phyloP scores from a whole-genome alignment of 2,113 vertebrate species.

The Crotalus viridis region DNA sequence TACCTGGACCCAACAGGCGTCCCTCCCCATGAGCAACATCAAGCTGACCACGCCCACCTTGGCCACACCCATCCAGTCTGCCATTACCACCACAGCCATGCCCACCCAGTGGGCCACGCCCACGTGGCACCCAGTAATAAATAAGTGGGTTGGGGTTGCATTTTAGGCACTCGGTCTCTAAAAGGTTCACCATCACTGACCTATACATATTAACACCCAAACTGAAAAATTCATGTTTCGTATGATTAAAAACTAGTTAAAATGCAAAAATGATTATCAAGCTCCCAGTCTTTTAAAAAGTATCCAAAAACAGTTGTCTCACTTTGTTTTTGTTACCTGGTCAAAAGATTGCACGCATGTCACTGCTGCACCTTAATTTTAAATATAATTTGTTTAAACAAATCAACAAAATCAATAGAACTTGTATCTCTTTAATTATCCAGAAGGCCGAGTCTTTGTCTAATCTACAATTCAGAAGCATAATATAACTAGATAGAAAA shows the following conservation, averaged over 20 bases:
- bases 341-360: neutral
- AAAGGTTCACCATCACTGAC: neutral
- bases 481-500: neutral
- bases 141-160: too few species aligned
- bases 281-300: neutral
- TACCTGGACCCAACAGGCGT: too few species aligned
- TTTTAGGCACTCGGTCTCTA: too few species aligned
- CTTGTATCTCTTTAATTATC: neutral
- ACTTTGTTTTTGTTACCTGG: neutral
- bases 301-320: neutral
- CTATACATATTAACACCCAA: neutral
- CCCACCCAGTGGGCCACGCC: too few species aligned
- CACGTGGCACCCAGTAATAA: too few species aligned
- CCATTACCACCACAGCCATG: too few species aligned
- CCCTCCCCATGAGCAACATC: too few species aligned
- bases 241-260: neutral
- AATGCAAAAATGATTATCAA: neutral
- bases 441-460: neutral
- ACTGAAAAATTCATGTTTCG: neutral
- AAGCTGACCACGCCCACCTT: too few species aligned
- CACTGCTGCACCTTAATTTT: neutral
- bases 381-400: neutral
- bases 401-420: neutral
- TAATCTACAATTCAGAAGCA: neutral
- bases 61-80: too few species aligned